Percentiles rank a stretch among this genome's conserved stretches.
These are phyloP conservation scores for Liodrosophila aerea DNA, from an alignment of 2,888 invertebrate genomes.

Conservation along the genomic window DNA sequence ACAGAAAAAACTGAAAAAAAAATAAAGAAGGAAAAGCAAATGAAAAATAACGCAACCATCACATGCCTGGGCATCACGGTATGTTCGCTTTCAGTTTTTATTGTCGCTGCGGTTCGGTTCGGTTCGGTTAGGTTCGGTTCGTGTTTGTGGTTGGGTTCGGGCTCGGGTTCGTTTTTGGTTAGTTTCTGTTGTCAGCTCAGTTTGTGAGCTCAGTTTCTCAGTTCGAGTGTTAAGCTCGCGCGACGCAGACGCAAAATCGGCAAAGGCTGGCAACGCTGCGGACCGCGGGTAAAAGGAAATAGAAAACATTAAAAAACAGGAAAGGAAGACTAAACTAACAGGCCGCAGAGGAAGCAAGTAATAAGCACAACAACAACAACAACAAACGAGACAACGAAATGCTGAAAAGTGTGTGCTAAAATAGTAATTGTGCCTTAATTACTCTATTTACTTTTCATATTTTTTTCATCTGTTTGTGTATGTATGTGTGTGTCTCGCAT, in stretches of 20 bases:
- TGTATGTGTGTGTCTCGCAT: too few species aligned
- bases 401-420: neutral
- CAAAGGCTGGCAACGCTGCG: slow-evolving; percentile 52
- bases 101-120: slow-evolving; percentile 1
- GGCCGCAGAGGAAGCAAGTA: neutral
- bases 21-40: neutral
- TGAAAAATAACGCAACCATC: slow-evolving; percentile 10
- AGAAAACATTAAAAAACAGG: too few species aligned
- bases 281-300: slow-evolving; percentile 14
- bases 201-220: slow-evolving; percentile 38
- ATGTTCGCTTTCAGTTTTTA: neutral
- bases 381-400: slow-evolving; percentile 17
- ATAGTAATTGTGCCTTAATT: neutral
- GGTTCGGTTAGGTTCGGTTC: neutral
- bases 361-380: slow-evolving; percentile 3
- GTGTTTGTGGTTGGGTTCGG: slow-evolving; percentile 5
- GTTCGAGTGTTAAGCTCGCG: slow-evolving; percentile 73
- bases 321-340: too few species aligned
- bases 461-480: neutral
- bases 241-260: slow-evolving; percentile 55
- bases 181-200: slow-evolving; percentile 8
- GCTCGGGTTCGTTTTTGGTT: slow-evolving; percentile 14
- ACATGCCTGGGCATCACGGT: neutral
- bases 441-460: too few species aligned
- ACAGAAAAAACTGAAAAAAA: neutral